Evolutionary conservation across 2,888 invertebrate genomes (phyloP), one percentile per base, ranked within the genome.

Genomic region (Quadroppia sp.): DNA sequence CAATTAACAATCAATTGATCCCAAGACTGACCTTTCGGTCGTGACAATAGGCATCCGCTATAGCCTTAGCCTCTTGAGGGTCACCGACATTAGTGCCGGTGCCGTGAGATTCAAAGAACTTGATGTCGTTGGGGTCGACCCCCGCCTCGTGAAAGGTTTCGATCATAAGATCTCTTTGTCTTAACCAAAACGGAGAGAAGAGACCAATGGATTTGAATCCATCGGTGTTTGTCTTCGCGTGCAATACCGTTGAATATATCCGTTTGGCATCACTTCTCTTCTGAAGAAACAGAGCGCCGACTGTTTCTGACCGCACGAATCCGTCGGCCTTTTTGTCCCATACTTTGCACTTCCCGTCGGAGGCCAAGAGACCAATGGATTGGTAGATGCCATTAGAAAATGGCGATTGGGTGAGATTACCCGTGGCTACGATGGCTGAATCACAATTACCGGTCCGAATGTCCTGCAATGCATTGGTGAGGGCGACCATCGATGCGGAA

Each of bases 1-100:
- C 15, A 17, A 45, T 45, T 2, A 45, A 15, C 15, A 15, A 11
- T 45, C 45, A 45, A 45, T 15, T 36, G 36, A 36, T 36, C 9
- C 6, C 36, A 17, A 17, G 45, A 45, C 45, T 77, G 88, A 89
- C 82, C 75, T 86, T 85, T 67, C 94, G 87, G 77, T 88, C 89
- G 81, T 89, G 88, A 84, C 94, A 95, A 85, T 95, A 94, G 76
- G 93, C 87, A 77, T 94, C 92, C 0, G 91, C 90, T 78, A 99
- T 94, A 0, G 95, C 90, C 82, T 96, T 95, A 3, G 95, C 89
- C 85, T 99, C 99, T 82, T 97, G 94, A 0, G 97, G 97, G 85
- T 99, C 99, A 17, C 98, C 96, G 56, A 90, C 90, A 86, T 96
- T 96, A 13, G 98, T 99, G 75, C 98, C 99, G 28, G 98, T 99